A percentile compares a stretch with the other conserved stretches of the same genome.
These are phyloP conservation scores for Parnassius smintheus DNA, from an alignment of 2,888 invertebrate species.

Conservation along the genomic window DNA sequence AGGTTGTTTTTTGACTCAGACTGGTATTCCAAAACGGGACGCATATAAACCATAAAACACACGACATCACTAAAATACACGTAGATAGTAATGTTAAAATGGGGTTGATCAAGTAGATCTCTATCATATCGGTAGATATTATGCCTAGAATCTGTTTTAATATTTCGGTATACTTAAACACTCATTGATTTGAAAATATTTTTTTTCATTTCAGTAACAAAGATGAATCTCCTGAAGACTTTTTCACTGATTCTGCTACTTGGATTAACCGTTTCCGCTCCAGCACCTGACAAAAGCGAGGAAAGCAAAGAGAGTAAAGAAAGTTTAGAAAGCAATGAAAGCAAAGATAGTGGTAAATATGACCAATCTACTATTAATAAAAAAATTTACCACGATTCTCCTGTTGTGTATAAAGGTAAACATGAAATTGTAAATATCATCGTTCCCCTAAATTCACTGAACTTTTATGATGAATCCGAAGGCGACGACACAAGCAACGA, in stretches of 20 bases:
- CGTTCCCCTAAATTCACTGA: constrained; percentile 44
- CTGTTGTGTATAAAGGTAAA: constrained; percentile 40
- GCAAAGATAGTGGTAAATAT: constrained; percentile 28
- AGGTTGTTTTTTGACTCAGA: too few relatives aligned
- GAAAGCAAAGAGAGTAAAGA: constrained; percentile 24
- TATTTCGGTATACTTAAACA: too few relatives aligned
- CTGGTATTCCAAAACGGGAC: too few relatives aligned
- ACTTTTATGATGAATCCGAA: constrained; percentile 38
- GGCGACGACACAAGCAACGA: constrained; percentile 29
- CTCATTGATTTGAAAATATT: too few relatives aligned
- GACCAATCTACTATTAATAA: constrained; percentile 34
- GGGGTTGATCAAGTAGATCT: too few relatives aligned
- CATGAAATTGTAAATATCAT: constrained; percentile 45
- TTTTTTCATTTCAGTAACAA: too few relatives aligned
- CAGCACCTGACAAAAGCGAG: constrained; percentile 29
- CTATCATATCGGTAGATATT: too few relatives aligned
- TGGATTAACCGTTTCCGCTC: constrained; percentile 38
- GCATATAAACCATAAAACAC: too few relatives aligned
- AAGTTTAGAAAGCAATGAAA: constrained; percentile 7
- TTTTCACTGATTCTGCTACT: constrained; percentile 36
- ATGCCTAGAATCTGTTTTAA: too few relatives aligned
- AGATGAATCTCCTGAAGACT: constrained; percentile 18
- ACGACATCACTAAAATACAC: too few relatives aligned
- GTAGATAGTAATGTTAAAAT: too few relatives aligned
- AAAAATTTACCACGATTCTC: constrained; percentile 39